Percentiles rank a stretch among this genome's conserved stretches.
These are phyloP conservation scores for Camponotus vicinus DNA, from an alignment of 1,140 invertebrate species.

Conservation along the genomic window DNA sequence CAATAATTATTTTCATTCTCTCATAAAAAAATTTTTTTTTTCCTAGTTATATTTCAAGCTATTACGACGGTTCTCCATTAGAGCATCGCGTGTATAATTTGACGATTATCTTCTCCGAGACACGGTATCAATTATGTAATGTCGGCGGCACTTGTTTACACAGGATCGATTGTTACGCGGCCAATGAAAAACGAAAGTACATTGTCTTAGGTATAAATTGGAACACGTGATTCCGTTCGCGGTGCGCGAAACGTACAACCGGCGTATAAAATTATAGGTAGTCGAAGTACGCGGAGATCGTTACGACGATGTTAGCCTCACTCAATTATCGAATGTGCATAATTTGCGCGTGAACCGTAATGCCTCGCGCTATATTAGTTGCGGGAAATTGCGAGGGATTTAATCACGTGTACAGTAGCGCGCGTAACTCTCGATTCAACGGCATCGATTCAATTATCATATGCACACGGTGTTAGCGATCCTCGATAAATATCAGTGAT, in stretches of 20 bases:
- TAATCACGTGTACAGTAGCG: background rate
- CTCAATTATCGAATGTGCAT: conserved; percentile 39
- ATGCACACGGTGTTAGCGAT: background rate
- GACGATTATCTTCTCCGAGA: background rate
- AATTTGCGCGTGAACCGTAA: conserved; percentile 21
- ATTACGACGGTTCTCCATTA: background rate
- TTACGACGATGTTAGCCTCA: conserved; percentile 4
- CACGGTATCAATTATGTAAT: conserved; percentile 32
- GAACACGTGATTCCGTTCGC: conserved; percentile 7
- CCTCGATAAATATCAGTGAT: background rate
- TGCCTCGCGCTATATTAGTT: background rate
- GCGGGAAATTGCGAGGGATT: conserved; percentile 32
- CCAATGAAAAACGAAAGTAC: conserved; percentile 43
- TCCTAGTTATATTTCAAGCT: too few species aligned
- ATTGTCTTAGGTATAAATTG: conserved; percentile 2
- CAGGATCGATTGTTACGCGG: conserved; percentile 66
- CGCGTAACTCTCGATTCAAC: background rate
- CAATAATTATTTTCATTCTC: too few species aligned
- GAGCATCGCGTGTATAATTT: background rate
- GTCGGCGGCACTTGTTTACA: background rate
- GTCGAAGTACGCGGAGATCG: background rate
- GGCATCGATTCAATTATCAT: conserved; percentile 26
- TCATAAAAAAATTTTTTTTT: too few species aligned
- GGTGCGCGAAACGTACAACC: background rate
- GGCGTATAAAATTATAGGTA: conserved; percentile 22